Conservation (phyloP, 2,888 invertebrate species). For the Xylota segnis region DNA sequence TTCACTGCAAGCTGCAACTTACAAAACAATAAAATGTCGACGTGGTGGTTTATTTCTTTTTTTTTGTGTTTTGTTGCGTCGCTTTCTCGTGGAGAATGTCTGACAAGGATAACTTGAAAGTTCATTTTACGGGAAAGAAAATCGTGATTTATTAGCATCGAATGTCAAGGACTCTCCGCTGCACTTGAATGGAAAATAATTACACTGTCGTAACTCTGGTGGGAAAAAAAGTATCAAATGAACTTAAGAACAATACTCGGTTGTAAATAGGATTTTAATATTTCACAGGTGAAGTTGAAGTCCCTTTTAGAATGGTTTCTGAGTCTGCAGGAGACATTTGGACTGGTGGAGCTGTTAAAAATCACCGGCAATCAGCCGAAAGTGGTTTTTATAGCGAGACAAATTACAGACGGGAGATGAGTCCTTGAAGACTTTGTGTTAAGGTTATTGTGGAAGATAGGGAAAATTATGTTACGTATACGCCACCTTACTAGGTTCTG, state of each 20-base stretch:
- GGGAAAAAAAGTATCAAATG: background rate
- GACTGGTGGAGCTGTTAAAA: conserved; percentile 21
- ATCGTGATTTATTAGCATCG: conserved; percentile 69
- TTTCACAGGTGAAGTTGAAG: conserved; percentile 49
- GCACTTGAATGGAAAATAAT: conserved; percentile 65
- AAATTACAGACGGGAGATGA: too few species aligned
- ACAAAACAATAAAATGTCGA: conserved; percentile 56
- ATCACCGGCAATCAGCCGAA: conserved; percentile 34
- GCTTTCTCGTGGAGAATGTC: conserved; percentile 1
- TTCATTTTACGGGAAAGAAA: conserved; percentile 28
- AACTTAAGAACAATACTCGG: conserved; percentile 15
- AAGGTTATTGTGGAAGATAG: background rate
- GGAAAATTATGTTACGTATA: too few species aligned
- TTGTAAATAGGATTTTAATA: conserved; percentile 28
- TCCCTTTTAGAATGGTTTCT: background rate
- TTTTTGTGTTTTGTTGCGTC: conserved; percentile 8
- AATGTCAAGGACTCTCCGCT: conserved; percentile 56
- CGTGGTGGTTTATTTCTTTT: background rate
- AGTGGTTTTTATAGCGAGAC: background rate
- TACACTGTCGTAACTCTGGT: conserved; percentile 33
- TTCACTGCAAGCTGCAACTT: conserved; percentile 44
- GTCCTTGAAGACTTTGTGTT: background rate
- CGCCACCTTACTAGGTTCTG: too few species aligned
- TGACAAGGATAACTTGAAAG: conserved; percentile 28
- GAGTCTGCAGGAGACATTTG: conserved; percentile 1